Evolutionary conservation across 53 echinoderm and acorn worm genomes (phyloP), one percentile per base, ranked within the genome.

Genomic region (Apostichopus leukothele): DNA sequence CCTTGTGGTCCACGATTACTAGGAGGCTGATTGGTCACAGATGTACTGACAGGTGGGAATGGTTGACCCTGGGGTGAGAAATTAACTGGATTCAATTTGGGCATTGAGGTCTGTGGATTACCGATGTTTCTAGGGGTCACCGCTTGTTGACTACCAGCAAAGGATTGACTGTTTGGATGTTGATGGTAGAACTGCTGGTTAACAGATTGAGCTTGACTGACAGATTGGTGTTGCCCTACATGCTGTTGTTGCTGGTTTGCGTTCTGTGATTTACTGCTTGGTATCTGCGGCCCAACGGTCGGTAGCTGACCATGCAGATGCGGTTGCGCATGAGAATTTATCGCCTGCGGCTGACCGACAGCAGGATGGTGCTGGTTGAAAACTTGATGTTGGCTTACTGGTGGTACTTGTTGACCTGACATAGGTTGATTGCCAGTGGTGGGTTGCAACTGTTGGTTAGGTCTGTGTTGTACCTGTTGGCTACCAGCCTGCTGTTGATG

Each of bases 251-350:
- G 86, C 60, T 87, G 75, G 12, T 50, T 39, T 5, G 73, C n/a
- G 21, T 76, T 21, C 80, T 63, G 51, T 92, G 90, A 6, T 71
- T 71, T 71, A 18, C 71, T 71, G n/a, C 16, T 81, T 86, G 12
- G 92, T 87, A 90, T 88, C 90, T 51, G 88, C 76, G n/a, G 88
- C 80, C 61, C 16, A 71, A 71, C 63, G 93, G 79, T 76, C 39
- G 3, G 91, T 75, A 90, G 93, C 73, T 89, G 87, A 60, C 61
- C 87, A 10, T 78, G 53, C 4, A 60, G 74, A 12, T 87, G 93
- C 4, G 86, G 84, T 63, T 90, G 86, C 13, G 50, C 13, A 51
- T 90, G 92, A 20, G 84, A 16, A 77, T 57, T 75, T 52, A 75
- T 54, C 16, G 81, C 60, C 52, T 76, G 88, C 59, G 91, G 51